phyloP scores from a whole-genome alignment of 92 coral and sea anemone genomes.

The Epizoanthus ramosus region DNA sequence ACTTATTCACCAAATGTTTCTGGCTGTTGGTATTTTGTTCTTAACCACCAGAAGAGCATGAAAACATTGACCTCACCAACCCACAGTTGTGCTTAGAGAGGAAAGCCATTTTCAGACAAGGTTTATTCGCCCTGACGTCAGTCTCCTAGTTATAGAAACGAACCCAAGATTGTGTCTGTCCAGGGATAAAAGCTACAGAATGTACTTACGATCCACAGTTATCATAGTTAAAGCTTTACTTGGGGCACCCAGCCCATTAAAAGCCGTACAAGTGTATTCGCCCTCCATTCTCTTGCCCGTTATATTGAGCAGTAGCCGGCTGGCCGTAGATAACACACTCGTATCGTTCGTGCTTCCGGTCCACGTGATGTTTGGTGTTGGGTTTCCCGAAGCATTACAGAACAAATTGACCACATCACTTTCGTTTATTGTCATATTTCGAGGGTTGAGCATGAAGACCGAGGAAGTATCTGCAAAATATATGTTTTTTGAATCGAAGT shows the following conservation, averaged over 20 bases:
- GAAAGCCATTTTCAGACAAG: no score
- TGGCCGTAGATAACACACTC: neutral
- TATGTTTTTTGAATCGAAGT: neutral
- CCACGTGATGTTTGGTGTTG: conserved; percentile 3
- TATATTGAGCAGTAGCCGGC: neutral
- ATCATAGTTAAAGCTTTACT: neutral
- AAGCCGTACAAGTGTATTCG: neutral
- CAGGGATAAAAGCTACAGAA: neutral
- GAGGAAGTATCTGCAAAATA: conserved; percentile 1
- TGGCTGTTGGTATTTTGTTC: no score
- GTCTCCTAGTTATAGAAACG: no score
- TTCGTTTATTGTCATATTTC: conserved; percentile 7
- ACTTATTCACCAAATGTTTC: no score
- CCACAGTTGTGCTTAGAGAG: no score
- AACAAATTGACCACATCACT: neutral
- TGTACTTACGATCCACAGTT: neutral
- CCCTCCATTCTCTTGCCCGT: conserved; percentile 18
- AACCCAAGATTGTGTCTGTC: no score
- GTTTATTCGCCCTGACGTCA: no score
- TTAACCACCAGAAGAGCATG: no score
- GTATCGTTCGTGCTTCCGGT: neutral
- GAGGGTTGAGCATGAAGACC: neutral
- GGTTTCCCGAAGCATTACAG: conserved; percentile 18
- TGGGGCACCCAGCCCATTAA: neutral
- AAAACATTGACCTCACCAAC: no score